Evolutionary conservation across 2,113 vertebrate species (phyloP), one percentile per base, ranked within the genome.

Genomic region (Atrichornis clamosus): DNA sequence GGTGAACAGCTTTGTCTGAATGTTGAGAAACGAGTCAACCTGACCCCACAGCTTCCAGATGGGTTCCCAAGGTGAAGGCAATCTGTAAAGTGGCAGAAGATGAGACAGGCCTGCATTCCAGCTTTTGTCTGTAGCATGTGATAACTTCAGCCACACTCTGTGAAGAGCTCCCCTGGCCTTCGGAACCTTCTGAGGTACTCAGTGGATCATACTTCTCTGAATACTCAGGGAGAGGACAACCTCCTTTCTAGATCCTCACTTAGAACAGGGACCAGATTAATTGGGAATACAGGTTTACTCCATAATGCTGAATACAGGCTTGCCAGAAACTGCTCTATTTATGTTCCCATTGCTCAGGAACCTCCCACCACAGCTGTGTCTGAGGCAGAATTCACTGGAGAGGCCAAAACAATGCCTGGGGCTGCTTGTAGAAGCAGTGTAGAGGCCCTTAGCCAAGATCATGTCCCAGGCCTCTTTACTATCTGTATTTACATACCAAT

Each of bases 141-240:
- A 22, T 15, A 85, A 42, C 28, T 82, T 35, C 21, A 90, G 46
- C 14, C 21, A 21, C 23, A 11, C 7, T 73, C 30, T 0, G 0
- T 21, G 21, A 73, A 15, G 30, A 81, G 11, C 6, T 56, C 33
- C 5, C 5, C 24, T 24, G 18, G 35, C 23, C 5, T 78, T 41
- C 41, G 28, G 13, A 9, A 62, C 41, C 33, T 65, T 70, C 56
- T 28, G 22, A 85, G 15, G 11, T 42, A 30, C 37, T 16, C 55
- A 37, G 24, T 17, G 15, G 35, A 6, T 50, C 20, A 46, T 53
- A 19, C 9, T 22, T 6, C 24, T 67, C 56, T n/a, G 23, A 73
- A 44, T 16, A 47, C 9, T 47, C 24, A 74, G 37, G 21, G 7
- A 69, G 28, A 65, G 11, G 32, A 9, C 1, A 5, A 16, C 11